These are phyloP conservation scores for Drosophila paramelanica DNA, from an alignment of 2,888 invertebrate species.

Conservation along the genomic window DNA sequence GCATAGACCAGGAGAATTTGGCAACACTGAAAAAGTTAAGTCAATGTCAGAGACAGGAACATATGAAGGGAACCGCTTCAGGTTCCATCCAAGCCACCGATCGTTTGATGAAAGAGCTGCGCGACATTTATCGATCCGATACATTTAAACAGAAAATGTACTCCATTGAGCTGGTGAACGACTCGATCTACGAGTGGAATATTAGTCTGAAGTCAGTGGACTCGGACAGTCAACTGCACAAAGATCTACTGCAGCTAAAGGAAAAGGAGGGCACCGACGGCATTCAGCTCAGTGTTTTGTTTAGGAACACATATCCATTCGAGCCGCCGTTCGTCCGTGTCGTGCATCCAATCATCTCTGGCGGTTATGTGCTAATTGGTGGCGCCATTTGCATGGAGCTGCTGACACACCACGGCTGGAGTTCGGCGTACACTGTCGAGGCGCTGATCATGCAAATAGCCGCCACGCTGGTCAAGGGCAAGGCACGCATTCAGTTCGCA, in stretches of 20 bases:
- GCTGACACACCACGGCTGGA: constrained; percentile 99
- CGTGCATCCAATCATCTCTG: constrained; percentile 98
- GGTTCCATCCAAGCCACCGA: constrained; percentile 99
- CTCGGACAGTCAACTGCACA: constrained; percentile 97
- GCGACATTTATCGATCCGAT: constrained; percentile 99
- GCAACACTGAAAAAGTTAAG: constrained; percentile 96
- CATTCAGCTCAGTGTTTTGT: constrained; percentile 97
- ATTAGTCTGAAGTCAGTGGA: constrained; percentile 98
- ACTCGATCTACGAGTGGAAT: constrained; percentile 99
- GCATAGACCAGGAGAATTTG: constrained; percentile 95
- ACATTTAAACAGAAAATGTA: constrained; percentile 96
- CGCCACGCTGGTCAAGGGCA: constrained; percentile 99
- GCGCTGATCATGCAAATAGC: constrained; percentile 99
- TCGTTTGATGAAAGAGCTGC: constrained; percentile 99
- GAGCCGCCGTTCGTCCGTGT: constrained; percentile 99
- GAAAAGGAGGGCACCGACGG: constrained; percentile 98
- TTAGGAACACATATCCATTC: constrained; percentile 99
- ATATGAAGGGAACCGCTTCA: constrained; percentile 96
- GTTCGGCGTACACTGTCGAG: constrained; percentile 99
- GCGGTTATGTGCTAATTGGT: constrained; percentile 98
- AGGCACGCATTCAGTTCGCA: constrained; percentile 98
- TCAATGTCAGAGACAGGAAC: constrained; percentile 98
- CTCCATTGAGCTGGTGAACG: constrained; percentile 97
- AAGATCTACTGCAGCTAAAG: constrained; percentile 95
- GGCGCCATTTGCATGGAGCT: constrained; percentile 99